Evolutionary conservation across 2,888 invertebrate species (phyloP).

Genomic region (Uropetala carovei): DNA sequence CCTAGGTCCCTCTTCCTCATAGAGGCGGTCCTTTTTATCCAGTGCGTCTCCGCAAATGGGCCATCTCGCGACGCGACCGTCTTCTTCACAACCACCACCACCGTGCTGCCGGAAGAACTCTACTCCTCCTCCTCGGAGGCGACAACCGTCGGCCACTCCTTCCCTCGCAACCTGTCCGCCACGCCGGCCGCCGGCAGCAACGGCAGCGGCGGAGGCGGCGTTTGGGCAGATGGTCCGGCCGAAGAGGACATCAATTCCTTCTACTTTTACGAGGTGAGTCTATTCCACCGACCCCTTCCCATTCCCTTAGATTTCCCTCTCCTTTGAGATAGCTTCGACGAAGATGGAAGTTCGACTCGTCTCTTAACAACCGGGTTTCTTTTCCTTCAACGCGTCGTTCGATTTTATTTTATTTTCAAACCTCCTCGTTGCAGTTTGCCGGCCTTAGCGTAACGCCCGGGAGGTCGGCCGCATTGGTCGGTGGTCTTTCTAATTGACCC

Average conservation of each 20-base stretch:
- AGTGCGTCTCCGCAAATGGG: not conserved
- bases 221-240: slow-evolving; percentile 67
- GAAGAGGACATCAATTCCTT: slow-evolving; percentile 74
- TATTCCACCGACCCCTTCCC: too few species aligned
- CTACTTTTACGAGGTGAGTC: slow-evolving; percentile 75
- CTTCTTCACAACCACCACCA: slow-evolving; percentile 33
- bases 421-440: too few species aligned
- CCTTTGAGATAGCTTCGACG: not conserved
- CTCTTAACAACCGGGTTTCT: too few species aligned
- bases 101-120: slow-evolving; percentile 68
- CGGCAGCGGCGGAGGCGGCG: slow-evolving; percentile 44
- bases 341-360: too few species aligned
- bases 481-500: too few species aligned
- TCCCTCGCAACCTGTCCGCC: slow-evolving; percentile 72
- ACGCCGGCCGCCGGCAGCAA: not conserved
- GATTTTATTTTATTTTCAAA: too few species aligned
- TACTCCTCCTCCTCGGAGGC: slow-evolving; percentile 69
- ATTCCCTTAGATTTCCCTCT: not conserved
- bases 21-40: not conserved
- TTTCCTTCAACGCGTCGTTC: too few species aligned
- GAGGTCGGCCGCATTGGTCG: too few species aligned
- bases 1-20: not conserved
- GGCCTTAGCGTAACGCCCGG: too few species aligned
- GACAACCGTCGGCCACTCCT: slow-evolving; percentile 71
- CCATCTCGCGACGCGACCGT: not conserved